Base-by-base conservation (phyloP, 2,797 vertebrate species). In the Anableps anableps region DNA sequence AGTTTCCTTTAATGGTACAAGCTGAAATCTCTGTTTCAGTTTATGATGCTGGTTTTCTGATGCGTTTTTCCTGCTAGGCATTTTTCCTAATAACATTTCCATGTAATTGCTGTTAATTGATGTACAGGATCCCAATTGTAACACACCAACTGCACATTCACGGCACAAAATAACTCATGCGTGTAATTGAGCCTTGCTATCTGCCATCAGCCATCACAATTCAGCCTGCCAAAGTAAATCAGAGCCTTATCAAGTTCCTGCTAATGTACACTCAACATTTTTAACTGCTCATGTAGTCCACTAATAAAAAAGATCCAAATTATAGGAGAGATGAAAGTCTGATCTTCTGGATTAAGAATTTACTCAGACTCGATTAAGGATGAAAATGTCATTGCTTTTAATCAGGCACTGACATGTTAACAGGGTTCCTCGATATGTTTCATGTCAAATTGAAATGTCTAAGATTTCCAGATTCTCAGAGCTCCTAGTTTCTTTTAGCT, bases 151-250 rank as follows among this genome's bases (percentile, higher is more conserved):
- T 9, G 38, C 62, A 51, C 34, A 19, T 53, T 77, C 62, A 70
- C 26, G 19, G 60, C 60, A 38, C 14, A 66, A 68, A 77, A 29
- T 10, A 70, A 77, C 34, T 50, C 75, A 51, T 34, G 50, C 68
- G 7, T 78, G 66, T 78, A 75, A 75, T 75, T 62, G 55, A 74
- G 55, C 23, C 26, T 38, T 11, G 31, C 72, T 66, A 43, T 74
- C 72, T 53, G 36, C 72, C 72, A 50, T 66, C 58, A 51, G 45
- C 36, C 5, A 13, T 64, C 3, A 3, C 53, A 29, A 5, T 41
- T 77, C 77, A n/a, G 48, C 29, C 76, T 58, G 66, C 76, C 76
- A 71, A 55, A 71, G 50, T 55, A 64, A 79, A 74, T 74, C 71
- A 23, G 9, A n/a, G 58, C 45, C 71, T 38, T 51, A 74, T 62